phyloP scores from a whole-genome alignment of 2,797 vertebrate genomes.

The Coranthus polyacanthus region DNA sequence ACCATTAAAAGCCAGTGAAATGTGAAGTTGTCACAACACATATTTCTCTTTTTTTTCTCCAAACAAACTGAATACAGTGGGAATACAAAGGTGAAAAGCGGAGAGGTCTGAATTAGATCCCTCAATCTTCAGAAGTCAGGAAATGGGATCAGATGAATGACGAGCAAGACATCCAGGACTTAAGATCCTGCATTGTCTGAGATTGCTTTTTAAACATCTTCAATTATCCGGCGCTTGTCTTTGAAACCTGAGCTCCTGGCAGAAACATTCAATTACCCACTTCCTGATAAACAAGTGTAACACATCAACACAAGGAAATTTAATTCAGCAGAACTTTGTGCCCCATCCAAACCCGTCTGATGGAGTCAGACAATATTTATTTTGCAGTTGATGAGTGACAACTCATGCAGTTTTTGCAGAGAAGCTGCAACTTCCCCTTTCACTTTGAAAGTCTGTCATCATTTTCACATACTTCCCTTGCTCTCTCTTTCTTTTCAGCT shows the following conservation, averaged over 20 bases:
- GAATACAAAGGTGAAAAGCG: conserved; percentile 69
- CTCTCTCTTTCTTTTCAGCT: neutral
- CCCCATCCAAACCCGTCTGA: conserved; percentile 21
- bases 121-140: conserved; percentile 70
- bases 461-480: neutral
- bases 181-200: conserved; percentile 76
- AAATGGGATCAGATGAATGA: conserved; percentile 76
- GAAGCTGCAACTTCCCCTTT: conserved; percentile 39
- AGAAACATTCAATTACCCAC: conserved; percentile 40
- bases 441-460: conserved; percentile 22
- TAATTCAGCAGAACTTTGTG: conserved; percentile 18
- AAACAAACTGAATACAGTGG: conserved; percentile 47
- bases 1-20: conserved; percentile 65
- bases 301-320: conserved; percentile 4
- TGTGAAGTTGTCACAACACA: conserved; percentile 82
- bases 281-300: conserved; percentile 49
- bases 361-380: conserved; percentile 24
- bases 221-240: conserved; percentile 70
- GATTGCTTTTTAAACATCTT: conserved; percentile 67
- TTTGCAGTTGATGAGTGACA: conserved; percentile 12
- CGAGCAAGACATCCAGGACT: conserved; percentile 65
- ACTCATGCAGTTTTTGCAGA: conserved; percentile 1
- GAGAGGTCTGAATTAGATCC: conserved; percentile 72
- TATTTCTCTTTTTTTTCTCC: conserved; percentile 50
- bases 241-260: conserved; percentile 77